Evolutionary conservation across 2,797 vertebrate species (phyloP), one percentile per base, ranked within the genome.

Genomic region (Tinamus major): DNA sequence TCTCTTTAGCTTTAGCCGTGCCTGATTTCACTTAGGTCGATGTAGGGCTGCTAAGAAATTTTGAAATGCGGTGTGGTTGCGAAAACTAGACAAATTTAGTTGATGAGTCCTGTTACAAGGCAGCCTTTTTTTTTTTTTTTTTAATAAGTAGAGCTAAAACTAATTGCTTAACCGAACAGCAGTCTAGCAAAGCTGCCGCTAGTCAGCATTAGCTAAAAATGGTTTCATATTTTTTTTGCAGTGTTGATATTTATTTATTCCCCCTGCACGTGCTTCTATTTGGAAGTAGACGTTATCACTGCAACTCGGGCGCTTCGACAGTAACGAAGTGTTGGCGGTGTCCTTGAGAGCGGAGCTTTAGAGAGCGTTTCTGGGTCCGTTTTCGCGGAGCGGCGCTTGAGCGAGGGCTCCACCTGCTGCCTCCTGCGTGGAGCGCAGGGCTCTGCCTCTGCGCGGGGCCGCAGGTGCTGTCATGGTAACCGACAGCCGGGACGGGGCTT

Each of bases 391-490:
- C 19, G 56, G 85, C 6, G 0, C 10, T 58, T 58, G 74, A 8
- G n/a, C 8, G 64, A 26, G 2, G 8, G 93, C 93, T 23, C 93
- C 93, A 18, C 64, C 93, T 92, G 79, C 41, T 48, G 93, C 78
- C 63, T 3, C 2, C 6, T 7, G 58, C 23, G 33, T 2, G 15
- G 68, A 18, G 19, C 2, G 1, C 53, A 4, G 3, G 1, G 51
- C 17, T 6, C 14, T 24, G 10, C 14, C 20, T 2, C 24, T 3
- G 0, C 4, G 4, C 21, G 59, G 26, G 48, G 90, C 70, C 87
- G 23, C 59, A 17, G 3, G 26, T 15, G 67, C 70, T 84, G 77
- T 11, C 85, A 19, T 39, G 80, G 55, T 7, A 74, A 84, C 83
- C 1, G 65, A 0, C 42, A 3, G 61, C 48, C 7, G 21, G 56